phyloP scores from a whole-genome alignment of 2,113 vertebrate species.

The Variabilichromis moorii region DNA sequence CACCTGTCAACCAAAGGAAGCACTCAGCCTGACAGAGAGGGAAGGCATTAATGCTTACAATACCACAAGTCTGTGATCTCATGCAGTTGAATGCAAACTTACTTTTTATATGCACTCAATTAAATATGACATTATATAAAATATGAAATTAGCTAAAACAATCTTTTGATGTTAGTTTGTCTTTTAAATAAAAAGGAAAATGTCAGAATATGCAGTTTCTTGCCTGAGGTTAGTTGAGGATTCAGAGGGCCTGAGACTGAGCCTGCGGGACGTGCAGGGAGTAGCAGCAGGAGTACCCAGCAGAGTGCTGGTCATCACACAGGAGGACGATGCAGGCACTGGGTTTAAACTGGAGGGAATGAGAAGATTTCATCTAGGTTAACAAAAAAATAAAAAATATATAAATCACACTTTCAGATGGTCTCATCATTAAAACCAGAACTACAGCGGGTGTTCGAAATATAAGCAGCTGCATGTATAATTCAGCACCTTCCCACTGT shows the following conservation, averaged over 20 bases:
- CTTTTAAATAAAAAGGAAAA: not conserved
- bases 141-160: not conserved
- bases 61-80: not conserved
- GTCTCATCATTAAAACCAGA: not conserved
- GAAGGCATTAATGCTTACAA: not conserved
- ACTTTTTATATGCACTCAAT: not conserved
- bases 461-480: not conserved
- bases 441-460: not conserved
- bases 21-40: not conserved
- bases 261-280: constrained; percentile 84
- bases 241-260: constrained; percentile 88
- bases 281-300: constrained; percentile 83
- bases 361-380: not conserved
- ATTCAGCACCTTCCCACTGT: not conserved
- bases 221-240: constrained; percentile 90
- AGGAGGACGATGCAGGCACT: constrained; percentile 75
- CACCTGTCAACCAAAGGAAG: not conserved
- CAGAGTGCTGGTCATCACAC: constrained; percentile 76
- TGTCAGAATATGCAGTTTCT: not conserved
- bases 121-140: not conserved
- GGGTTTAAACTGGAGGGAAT: constrained; percentile 78
- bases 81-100: not conserved
- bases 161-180: not conserved
- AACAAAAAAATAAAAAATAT: not conserved
- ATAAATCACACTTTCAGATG: not conserved